Percentiles rank a stretch among this genome's conserved stretches.
Evolutionary conservation across 2,113 vertebrate species (phyloP).

Genomic region (Raja brachyura): DNA sequence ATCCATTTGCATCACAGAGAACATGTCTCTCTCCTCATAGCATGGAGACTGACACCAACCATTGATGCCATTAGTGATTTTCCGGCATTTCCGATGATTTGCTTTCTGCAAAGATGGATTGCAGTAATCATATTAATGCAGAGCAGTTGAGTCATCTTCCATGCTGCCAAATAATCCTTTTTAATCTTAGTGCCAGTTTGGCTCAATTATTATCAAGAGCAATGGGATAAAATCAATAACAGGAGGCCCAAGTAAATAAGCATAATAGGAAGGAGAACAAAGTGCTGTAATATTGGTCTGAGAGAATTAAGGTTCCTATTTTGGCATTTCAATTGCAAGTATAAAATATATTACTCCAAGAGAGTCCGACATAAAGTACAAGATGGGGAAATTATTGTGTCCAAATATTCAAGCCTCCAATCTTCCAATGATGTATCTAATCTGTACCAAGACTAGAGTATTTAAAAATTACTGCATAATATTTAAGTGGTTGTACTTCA

Average conservation of each 20-base stretch:
- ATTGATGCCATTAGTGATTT: not conserved
- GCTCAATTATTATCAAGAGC: not conserved
- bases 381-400: not conserved
- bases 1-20: not conserved
- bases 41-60: not conserved
- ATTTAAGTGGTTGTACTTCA: not conserved
- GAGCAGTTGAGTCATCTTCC: not conserved
- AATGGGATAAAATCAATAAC: not conserved
- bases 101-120: not conserved
- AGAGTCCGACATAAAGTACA: not conserved
- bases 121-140: not conserved
- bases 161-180: not conserved
- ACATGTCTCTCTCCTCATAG: not conserved
- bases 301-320: not conserved
- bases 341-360: not conserved
- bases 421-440: not conserved
- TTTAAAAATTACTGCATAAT: not conserved
- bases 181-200: not conserved
- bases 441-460: not conserved
- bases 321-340: not conserved
- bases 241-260: not conserved
- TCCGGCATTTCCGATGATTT: not conserved
- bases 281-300: not conserved
- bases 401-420: not conserved
- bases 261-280: not conserved